phyloP scores from a whole-genome alignment of 64 coral and sea anemone genomes.

The Pocillopora damicornis region DNA sequence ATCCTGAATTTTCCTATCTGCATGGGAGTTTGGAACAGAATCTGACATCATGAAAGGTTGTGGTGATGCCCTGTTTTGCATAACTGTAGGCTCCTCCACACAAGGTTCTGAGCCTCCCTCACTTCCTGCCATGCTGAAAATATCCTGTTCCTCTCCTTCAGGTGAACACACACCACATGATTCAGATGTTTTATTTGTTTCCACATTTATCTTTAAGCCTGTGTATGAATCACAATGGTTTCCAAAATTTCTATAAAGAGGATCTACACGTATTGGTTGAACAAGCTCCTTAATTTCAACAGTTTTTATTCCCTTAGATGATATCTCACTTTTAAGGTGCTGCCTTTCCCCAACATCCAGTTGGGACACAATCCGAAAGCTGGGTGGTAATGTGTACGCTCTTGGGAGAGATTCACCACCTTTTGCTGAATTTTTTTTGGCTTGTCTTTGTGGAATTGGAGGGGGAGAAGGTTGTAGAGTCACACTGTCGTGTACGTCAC shows the following conservation, averaged over 20 bases:
- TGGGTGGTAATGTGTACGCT: background rate
- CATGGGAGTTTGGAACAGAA: background rate
- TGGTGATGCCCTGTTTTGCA: background rate
- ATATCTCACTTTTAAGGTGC: background rate
- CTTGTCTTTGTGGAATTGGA: background rate
- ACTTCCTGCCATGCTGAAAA: background rate
- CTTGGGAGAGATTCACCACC: too few relatives aligned
- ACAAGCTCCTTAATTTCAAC: constrained; percentile 10
- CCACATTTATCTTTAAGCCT: background rate
- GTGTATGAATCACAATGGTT: background rate
- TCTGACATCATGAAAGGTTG: background rate
- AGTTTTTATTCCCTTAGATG: background rate
- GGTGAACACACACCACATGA: background rate
- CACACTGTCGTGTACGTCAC: background rate
- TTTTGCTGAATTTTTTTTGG: background rate
- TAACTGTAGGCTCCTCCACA: background rate
- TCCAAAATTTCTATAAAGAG: background rate
- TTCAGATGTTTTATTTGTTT: background rate
- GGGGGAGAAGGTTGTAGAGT: background rate
- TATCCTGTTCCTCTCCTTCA: background rate
- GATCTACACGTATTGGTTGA: constrained; percentile 1
- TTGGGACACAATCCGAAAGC: constrained; percentile 31
- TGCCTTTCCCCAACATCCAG: background rate
- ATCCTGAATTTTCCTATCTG: background rate
- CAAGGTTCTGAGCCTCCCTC: background rate